Conservation (phyloP, 92 coral and sea anemone species). For the Meandrina meandrites region DNA sequence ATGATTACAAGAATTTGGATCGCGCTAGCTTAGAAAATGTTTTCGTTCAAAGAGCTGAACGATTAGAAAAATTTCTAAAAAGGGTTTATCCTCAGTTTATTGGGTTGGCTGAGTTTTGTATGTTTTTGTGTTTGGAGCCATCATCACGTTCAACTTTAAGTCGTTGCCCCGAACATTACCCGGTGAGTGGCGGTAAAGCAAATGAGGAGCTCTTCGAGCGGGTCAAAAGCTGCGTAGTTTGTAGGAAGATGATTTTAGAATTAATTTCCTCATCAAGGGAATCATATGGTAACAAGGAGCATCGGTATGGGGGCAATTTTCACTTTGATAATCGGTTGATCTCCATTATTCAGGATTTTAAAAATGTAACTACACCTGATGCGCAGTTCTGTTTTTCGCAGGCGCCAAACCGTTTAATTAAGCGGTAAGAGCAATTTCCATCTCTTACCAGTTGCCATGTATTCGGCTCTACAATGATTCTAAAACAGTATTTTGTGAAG, state of each 20-base stretch:
- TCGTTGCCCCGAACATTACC: conserved; percentile 11
- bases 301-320: background rate
- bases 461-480: no score
- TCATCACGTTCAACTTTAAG: background rate
- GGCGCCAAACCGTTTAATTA: no score
- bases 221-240: conserved; percentile 1
- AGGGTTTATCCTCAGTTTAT: conserved; percentile 11
- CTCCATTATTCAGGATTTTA: background rate
- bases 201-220: background rate
- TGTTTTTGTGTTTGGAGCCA: background rate
- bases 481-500: no score
- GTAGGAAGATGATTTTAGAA: background rate
- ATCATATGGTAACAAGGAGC: background rate
- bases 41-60: conserved; percentile 4
- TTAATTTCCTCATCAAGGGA: background rate
- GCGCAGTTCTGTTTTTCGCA: no score
- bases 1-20: conserved; percentile 19
- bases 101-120: conserved; percentile 28
- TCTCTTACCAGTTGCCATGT: no score
- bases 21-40: conserved; percentile 11
- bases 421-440: no score
- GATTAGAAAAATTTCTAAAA: background rate
- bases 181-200: background rate
- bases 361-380: background rate
- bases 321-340: background rate